A percentile compares a stretch with the other conserved stretches of the same genome.
phyloP scores from a whole-genome alignment of 2,113 vertebrate species.

The Carlito syrichta region DNA sequence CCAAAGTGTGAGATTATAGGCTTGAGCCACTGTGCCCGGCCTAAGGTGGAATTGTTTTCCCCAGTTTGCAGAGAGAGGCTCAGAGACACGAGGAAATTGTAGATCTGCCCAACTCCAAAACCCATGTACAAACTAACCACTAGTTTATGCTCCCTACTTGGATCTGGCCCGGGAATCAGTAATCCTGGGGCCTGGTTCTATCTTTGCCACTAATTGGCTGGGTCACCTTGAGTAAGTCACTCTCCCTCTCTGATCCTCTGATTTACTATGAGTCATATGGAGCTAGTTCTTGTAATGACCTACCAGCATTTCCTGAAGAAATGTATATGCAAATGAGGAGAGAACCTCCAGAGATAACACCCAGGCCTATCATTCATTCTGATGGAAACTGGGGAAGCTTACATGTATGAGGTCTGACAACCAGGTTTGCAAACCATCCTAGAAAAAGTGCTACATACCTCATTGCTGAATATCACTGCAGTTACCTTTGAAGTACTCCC shows the following conservation, averaged over 20 bases:
- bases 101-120: not conserved
- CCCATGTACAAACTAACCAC: not conserved
- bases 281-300: not conserved
- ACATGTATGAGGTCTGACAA: too few species aligned
- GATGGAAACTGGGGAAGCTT: fast-evolving
- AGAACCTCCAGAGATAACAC: too few species aligned
- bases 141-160: not conserved
- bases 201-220: not conserved
- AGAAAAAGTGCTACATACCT: too few species aligned
- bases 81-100: not conserved
- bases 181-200: not conserved
- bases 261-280: not conserved
- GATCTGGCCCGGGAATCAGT: not conserved
- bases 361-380: not conserved
- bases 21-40: too few species aligned
- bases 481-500: too few species aligned
- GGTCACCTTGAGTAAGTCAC: not conserved
- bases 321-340: fast-evolving
- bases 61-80: not conserved
- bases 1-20: too few species aligned
- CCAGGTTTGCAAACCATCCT: too few species aligned
- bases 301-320: not conserved
- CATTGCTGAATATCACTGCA: too few species aligned
- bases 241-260: not conserved
- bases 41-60: fast-evolving